phyloP scores from a whole-genome alignment of 2,797 vertebrate species.

The Cossypha polioptera region DNA sequence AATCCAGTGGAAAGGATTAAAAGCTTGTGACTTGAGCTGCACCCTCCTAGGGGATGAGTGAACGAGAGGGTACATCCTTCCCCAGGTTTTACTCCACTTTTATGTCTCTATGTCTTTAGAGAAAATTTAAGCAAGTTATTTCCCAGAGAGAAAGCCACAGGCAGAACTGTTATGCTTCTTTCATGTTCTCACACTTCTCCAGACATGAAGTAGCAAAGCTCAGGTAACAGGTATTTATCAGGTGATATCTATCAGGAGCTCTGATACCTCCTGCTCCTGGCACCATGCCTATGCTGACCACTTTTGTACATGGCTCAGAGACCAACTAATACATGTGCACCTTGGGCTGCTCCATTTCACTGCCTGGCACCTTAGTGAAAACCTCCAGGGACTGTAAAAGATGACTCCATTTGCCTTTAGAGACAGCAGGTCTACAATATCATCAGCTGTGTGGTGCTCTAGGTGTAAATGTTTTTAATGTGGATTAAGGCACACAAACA shows the following conservation, averaged over 20 bases:
- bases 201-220: background rate
- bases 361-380: background rate
- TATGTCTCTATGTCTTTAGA: background rate
- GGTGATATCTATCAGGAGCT: background rate
- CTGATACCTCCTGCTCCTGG: background rate
- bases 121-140: background rate
- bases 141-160: background rate
- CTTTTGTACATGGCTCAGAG: rapidly evolving
- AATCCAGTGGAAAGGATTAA: background rate
- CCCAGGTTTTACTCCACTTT: background rate
- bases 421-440: background rate
- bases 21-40: background rate
- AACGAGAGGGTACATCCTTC: background rate
- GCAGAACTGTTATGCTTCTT: background rate
- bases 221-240: background rate
- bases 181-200: background rate
- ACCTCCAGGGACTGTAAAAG: background rate
- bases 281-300: background rate
- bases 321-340: background rate
- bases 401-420: background rate
- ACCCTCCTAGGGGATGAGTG: background rate
- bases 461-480: background rate
- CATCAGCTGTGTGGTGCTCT: rapidly evolving
- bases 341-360: background rate
- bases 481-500: background rate